Conservation (phyloP, 2,797 vertebrate genomes). For the Octomys mimax region DNA sequence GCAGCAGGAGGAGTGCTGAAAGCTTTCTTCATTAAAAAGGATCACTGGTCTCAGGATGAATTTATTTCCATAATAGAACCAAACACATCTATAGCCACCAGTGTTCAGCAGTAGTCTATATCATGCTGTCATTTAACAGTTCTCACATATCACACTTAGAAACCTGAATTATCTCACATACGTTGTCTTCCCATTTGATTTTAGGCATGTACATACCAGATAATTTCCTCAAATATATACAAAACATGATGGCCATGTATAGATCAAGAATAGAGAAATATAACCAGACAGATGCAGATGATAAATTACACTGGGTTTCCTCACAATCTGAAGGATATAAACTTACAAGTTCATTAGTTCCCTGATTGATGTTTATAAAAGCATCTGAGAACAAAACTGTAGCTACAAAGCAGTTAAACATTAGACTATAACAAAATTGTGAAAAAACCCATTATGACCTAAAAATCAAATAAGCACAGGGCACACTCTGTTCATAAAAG, state of each 20-base stretch:
- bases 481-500: constrained; percentile 76
- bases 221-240: constrained; percentile 13
- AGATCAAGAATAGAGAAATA: constrained; percentile 15
- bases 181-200: background rate
- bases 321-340: background rate
- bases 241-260: background rate
- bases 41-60: constrained; percentile 39
- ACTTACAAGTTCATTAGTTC: constrained; percentile 38
- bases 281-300: background rate
- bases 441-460: constrained; percentile 82
- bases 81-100: background rate
- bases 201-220: background rate
- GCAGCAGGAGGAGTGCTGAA: background rate
- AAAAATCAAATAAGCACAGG: constrained; percentile 77
- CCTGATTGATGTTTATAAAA: background rate
- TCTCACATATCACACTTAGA: background rate
- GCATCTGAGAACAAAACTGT: constrained; percentile 25
- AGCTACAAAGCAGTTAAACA: background rate
- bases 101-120: background rate
- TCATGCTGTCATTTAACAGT: background rate
- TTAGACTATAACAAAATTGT: constrained; percentile 58
- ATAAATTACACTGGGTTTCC: background rate
- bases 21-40: background rate
- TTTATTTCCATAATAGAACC: background rate
- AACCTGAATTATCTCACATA: background rate